These are phyloP conservation scores for Antennarius striatus DNA, from an alignment of 2,113 vertebrate species.

Conservation along the genomic window DNA sequence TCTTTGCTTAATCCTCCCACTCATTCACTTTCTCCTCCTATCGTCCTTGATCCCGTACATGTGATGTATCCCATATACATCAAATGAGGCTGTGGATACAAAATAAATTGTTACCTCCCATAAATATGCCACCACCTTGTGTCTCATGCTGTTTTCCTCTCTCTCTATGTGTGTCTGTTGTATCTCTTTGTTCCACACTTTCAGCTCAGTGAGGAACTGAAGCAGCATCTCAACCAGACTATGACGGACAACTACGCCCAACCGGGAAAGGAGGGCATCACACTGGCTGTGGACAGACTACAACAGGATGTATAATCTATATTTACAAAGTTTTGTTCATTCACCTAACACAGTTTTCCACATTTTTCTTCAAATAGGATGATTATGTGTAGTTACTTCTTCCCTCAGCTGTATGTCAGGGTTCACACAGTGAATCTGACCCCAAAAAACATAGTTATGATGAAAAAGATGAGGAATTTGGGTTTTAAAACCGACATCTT, in stretches of 20 bases:
- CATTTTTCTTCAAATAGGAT: background rate
- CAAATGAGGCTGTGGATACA: no score
- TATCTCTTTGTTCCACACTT: conserved; percentile 14
- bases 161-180: background rate
- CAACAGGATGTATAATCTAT: conserved; percentile 84
- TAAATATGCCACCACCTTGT: background rate
- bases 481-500: background rate
- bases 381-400: background rate
- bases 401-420: background rate
- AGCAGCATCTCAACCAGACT: conserved; percentile 82
- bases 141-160: background rate
- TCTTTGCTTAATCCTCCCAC: conserved; percentile 17
- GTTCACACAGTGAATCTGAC: background rate
- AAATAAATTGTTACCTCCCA: background rate
- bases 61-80: no score
- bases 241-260: conserved; percentile 83
- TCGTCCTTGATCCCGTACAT: conserved; percentile 1
- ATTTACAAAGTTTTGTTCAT: conserved; percentile 8
- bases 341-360: background rate
- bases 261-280: conserved; percentile 77
- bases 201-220: conserved; percentile 86
- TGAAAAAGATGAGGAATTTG: background rate
- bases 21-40: conserved; percentile 10
- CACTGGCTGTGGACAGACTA: conserved; percentile 81
- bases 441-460: background rate